Evolutionary conservation across 2,888 invertebrate genomes (phyloP), one percentile per base, ranked within the genome.

Genomic region (Lasioglossum marginatum): DNA sequence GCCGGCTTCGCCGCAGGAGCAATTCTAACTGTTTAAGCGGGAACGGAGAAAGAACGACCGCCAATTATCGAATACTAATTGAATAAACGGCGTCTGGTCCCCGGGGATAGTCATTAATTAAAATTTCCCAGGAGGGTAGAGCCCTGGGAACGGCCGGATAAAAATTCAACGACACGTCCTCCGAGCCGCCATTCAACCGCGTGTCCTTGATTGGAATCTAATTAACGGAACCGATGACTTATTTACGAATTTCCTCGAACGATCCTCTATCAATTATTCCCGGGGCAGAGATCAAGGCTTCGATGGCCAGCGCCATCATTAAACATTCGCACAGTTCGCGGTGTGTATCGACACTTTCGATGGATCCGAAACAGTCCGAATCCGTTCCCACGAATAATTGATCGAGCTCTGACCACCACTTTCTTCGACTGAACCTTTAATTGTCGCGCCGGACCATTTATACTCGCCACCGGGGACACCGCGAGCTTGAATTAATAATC

Each of bases 361-460:
- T 52, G 72, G 85, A 75, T 79, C 40, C 19, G 52, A 37, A n/a
- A 27, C 71, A 63, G 57, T 37, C 57, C 71, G 45, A 34, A 72
- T 40, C 16, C 1, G 34, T 16, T 48, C 71, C 52, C 31, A 66
- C 57, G 77, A 83, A 83, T 83, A 82, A 83, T 82, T 74, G 72
- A 82, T 77, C 45, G 16, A 23, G 0, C 16, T n/a, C 45, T 48
- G 66, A 37, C 63, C 74, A 31, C 78, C 83, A 52, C 78, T 83
- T 79, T 79, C 76, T 79, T 57, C 14, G 43, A 16, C 48, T 31
- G 5, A n/a, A 27, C 43, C 60, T 85, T 85, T 83, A 83, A 83
- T 83, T 48, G 43, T 16, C 45, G 16, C 19, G 40, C 60, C 52
- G n/a, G 27, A 73, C n/a, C 45, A n/a, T 57, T 76, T 66, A 40